Evolutionary conservation across 2,113 vertebrate species (phyloP).

Genomic region (Theristicus caerulescens): DNA sequence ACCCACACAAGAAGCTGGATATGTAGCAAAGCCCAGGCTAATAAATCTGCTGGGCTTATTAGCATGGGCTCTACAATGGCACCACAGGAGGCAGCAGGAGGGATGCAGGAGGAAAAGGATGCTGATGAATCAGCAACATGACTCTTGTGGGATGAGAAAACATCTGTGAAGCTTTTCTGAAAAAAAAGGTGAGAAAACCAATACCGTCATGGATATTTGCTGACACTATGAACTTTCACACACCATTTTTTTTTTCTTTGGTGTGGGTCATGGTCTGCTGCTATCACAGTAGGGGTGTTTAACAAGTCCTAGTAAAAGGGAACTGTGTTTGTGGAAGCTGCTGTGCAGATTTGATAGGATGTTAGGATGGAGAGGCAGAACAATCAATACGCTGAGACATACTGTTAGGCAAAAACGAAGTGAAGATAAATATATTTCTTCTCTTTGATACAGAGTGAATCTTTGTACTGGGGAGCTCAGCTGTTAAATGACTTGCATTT

Average conservation of each 20-base stretch:
- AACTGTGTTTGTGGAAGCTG: background rate
- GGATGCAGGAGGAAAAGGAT: background rate
- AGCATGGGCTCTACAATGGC: background rate
- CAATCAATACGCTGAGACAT: background rate
- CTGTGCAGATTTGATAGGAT: background rate
- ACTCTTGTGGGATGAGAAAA: background rate
- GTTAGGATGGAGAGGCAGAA: background rate
- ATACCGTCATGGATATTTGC: background rate
- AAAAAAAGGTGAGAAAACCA: background rate
- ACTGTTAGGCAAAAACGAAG: background rate
- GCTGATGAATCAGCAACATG: background rate
- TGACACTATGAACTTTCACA: background rate
- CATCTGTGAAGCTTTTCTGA: background rate
- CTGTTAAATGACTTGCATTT: background rate
- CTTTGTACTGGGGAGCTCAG: background rate
- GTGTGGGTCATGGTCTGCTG: background rate
- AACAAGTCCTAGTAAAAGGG: background rate
- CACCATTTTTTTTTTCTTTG: background rate
- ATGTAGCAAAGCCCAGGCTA: background rate
- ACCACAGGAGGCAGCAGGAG: background rate
- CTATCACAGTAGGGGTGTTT: background rate
- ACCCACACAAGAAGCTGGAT: background rate
- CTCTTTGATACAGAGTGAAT: background rate
- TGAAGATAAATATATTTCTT: background rate
- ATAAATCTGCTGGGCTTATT: background rate